These are phyloP conservation scores for Zaprionus inermis DNA, from an alignment of 1,140 invertebrate genomes.

Conservation along the genomic window DNA sequence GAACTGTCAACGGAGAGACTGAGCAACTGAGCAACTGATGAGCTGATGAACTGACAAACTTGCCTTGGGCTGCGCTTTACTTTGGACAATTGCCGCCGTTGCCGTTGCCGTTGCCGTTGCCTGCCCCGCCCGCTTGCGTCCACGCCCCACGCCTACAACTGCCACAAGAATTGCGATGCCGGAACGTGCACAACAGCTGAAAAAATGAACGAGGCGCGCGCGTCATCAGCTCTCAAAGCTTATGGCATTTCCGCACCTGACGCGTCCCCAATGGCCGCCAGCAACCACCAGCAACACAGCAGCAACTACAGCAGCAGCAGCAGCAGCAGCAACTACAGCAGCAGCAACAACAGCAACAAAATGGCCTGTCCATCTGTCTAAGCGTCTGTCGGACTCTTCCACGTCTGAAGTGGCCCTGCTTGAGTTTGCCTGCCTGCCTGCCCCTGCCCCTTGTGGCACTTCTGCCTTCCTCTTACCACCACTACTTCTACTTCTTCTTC, in stretches of 20 bases:
- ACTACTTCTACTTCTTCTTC: slow-evolving; percentile 32
- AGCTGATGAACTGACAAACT: slow-evolving; percentile 9
- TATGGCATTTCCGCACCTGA: slow-evolving; percentile 55
- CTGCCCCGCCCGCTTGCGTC: too few species aligned
- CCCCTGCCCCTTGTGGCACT: slow-evolving; percentile 31
- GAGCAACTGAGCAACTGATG: slow-evolving; percentile 1
- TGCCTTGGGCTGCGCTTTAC: slow-evolving; percentile 7
- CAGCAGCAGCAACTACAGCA: background rate
- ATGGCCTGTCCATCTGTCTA: slow-evolving; percentile 45
- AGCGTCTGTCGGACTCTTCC: slow-evolving; percentile 53
- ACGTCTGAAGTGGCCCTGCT: slow-evolving; percentile 72
- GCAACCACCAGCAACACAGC: slow-evolving; percentile 28
- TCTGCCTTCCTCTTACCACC: slow-evolving; percentile 28
- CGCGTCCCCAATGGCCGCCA: slow-evolving; percentile 24
- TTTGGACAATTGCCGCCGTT: slow-evolving; percentile 25
- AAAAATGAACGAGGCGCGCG: slow-evolving; percentile 51
- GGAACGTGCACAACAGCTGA: slow-evolving; percentile 71
- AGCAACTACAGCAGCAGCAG: slow-evolving; percentile 16
- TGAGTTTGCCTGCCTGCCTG: slow-evolving; percentile 52
- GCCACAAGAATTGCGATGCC: slow-evolving; percentile 23
- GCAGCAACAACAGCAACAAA: slow-evolving; percentile 44
- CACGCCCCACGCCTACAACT: background rate
- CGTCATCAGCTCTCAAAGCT: slow-evolving; percentile 59
- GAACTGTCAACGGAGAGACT: slow-evolving; percentile 34
- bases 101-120: slow-evolving; percentile 32